A percentile compares a stretch with the other conserved stretches of the same genome.
Evolutionary conservation across 2,797 vertebrate genomes (phyloP).

Genomic region (Pampus argenteus): DNA sequence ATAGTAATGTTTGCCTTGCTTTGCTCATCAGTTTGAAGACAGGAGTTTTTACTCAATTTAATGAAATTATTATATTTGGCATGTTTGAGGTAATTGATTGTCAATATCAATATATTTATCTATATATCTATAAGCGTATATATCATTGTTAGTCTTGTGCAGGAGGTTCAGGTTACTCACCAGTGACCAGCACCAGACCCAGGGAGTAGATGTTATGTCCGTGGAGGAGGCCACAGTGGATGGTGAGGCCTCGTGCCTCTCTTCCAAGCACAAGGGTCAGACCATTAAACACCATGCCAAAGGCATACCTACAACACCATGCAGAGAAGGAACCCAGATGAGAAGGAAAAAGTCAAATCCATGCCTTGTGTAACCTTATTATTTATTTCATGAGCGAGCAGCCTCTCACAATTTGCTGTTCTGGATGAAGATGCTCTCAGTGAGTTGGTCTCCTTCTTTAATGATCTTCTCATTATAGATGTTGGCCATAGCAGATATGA

Average conservation of each 20-base stretch:
- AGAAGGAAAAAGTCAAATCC: neutral
- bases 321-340: neutral
- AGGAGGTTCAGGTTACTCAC: constrained; percentile 50
- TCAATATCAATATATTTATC: no score
- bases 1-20: no score
- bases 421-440: constrained; percentile 96
- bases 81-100: no score
- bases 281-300: constrained; percentile 93
- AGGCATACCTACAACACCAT: constrained; percentile 82
- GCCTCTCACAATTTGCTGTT: constrained; percentile 90
- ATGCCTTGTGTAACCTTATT: accelerated
- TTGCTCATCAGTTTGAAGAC: no score
- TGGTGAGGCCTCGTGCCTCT: constrained; percentile 86
- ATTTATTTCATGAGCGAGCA: accelerated
- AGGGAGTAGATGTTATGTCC: constrained; percentile 95
- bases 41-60: no score
- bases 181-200: constrained; percentile 91
- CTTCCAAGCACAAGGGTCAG: constrained; percentile 87
- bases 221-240: constrained; percentile 93
- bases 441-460: constrained; percentile 92
- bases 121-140: no score
- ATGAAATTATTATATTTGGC: no score
- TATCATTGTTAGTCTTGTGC: no score
- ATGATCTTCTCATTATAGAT: constrained; percentile 99
- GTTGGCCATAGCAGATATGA: constrained; percentile 96